Evolutionary conservation across 1,140 invertebrate genomes (phyloP).

Genomic region (Nymphalis io): DNA sequence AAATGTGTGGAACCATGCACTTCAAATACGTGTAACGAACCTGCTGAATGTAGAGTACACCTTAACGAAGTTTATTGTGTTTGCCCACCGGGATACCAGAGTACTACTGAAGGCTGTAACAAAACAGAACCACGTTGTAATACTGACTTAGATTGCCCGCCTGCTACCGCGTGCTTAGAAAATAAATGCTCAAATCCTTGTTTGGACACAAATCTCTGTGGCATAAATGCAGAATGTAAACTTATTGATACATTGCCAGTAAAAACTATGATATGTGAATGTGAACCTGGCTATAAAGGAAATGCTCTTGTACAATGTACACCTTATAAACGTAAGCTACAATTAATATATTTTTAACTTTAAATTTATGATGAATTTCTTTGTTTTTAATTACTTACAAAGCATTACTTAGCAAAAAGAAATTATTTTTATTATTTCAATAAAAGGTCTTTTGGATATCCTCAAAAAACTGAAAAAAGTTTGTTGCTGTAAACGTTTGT

Average conservation of each 20-base stretch:
- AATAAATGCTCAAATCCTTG: conserved; percentile 93
- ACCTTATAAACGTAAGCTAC: conserved; percentile 82
- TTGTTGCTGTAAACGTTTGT: no score
- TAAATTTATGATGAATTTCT: background rate
- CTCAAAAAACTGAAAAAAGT: no score
- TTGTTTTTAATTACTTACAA: no score
- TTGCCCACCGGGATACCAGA: conserved; percentile 89
- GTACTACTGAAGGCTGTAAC: conserved; percentile 86
- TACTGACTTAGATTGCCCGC: conserved; percentile 90
- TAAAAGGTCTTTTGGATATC: no score
- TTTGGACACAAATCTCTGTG: conserved; percentile 88
- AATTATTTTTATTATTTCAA: no score
- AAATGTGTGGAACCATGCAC: conserved; percentile 90
- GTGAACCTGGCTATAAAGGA: conserved; percentile 91
- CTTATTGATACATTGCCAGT: conserved; percentile 91
- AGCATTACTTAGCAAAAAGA: no score
- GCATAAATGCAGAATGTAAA: conserved; percentile 89
- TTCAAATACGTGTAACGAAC: conserved; percentile 84
- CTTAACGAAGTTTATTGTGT: conserved; percentile 88
- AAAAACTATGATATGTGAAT: conserved; percentile 93
- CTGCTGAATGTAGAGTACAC: conserved; percentile 88
- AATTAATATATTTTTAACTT: conserved; percentile 18
- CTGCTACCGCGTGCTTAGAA: conserved; percentile 90
- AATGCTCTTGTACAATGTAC: conserved; percentile 90
- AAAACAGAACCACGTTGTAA: conserved; percentile 84